These are phyloP conservation scores for Albula glossodonta DNA, from an alignment of 2,113 vertebrate species.

Conservation along the genomic window DNA sequence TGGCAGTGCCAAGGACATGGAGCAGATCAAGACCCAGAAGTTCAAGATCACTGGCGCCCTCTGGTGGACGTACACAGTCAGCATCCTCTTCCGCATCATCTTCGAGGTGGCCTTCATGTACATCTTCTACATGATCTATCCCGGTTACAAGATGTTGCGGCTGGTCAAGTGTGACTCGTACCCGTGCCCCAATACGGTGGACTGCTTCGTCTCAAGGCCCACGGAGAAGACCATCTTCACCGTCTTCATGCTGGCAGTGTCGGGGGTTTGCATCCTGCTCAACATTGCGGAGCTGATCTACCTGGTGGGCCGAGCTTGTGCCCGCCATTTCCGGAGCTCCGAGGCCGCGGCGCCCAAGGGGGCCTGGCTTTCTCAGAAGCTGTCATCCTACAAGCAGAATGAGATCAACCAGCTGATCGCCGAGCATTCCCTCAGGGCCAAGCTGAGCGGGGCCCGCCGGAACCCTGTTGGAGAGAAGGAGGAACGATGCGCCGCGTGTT, in stretches of 20 bases:
- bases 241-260: constrained; percentile 92
- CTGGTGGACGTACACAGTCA: constrained; percentile 97
- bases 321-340: constrained; percentile 68
- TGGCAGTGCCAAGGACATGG: constrained; percentile 79
- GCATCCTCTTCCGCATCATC: constrained; percentile 87
- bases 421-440: constrained; percentile 67
- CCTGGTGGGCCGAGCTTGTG: constrained; percentile 81
- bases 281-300: constrained; percentile 89
- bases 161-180: constrained; percentile 93
- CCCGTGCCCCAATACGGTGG: constrained; percentile 96
- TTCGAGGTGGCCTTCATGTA: constrained; percentile 93
- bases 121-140: constrained; percentile 95
- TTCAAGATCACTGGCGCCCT: constrained; percentile 86
- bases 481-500: constrained; percentile 70
- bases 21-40: constrained; percentile 90
- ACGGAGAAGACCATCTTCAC: constrained; percentile 98
- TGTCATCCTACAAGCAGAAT: constrained; percentile 89
- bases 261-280: constrained; percentile 90
- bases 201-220: constrained; percentile 95
- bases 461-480: constrained; percentile 54
- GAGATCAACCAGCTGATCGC: constrained; percentile 87
- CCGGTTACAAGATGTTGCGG: constrained; percentile 91
- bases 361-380: constrained; percentile 82
- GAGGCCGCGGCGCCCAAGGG: constrained; percentile 69
- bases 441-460: constrained; percentile 63